phyloP scores from a whole-genome alignment of 2,113 vertebrate genomes.

The Nycticorax nycticorax region DNA sequence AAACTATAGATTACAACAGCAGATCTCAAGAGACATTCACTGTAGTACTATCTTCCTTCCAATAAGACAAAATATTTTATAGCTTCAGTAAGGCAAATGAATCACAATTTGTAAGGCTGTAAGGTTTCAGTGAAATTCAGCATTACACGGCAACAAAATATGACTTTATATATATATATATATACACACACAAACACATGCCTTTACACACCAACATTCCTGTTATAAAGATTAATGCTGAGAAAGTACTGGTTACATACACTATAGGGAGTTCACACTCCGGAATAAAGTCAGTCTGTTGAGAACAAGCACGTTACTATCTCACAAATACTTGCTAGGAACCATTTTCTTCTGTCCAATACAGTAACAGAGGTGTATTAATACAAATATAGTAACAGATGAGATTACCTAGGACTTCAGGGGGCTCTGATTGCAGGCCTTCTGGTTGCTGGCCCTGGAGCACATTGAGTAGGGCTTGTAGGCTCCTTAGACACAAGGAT shows the following conservation, averaged over 20 bases:
- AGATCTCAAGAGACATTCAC: neutral
- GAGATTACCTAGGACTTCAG: constrained; percentile 91
- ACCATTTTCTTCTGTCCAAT: neutral
- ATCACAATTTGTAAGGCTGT: neutral
- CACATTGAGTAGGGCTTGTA: constrained; percentile 95
- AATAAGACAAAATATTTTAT: neutral
- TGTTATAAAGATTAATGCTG: neutral
- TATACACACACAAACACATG: too few species aligned
- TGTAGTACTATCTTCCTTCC: neutral
- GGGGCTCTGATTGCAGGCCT: constrained; percentile 95
- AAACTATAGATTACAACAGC: neutral
- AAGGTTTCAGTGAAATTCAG: neutral
- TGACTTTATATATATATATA: neutral
- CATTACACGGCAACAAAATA: neutral
- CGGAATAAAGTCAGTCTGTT: neutral
- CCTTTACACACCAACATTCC: neutral
- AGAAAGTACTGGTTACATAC: neutral
- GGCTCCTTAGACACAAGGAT: constrained; percentile 92
- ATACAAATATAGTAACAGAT: neutral
- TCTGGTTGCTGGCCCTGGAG: constrained; percentile 98
- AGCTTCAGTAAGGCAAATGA: neutral
- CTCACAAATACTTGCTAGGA: neutral
- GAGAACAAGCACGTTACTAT: neutral
- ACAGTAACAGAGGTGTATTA: neutral
- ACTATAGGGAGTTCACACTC: neutral